Conservation (phyloP, 2,888 invertebrate species). For the Philonicus albiceps region DNA sequence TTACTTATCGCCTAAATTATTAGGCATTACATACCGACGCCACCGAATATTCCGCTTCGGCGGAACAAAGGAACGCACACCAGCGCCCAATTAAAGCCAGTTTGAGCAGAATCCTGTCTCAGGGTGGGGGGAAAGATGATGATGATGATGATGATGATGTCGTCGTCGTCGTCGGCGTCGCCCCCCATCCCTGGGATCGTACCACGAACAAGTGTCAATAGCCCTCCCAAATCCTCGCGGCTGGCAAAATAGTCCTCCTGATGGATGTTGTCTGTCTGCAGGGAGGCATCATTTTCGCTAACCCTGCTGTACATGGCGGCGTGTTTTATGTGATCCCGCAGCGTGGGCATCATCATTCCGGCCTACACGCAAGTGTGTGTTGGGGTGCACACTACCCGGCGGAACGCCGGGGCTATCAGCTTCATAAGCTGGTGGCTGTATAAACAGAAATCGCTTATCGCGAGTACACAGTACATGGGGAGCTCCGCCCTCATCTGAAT, state of each 20-base stretch:
- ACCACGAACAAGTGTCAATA: constrained; percentile 41
- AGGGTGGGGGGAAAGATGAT: neutral
- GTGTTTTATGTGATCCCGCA: constrained; percentile 32
- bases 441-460: constrained; percentile 54
- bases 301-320: constrained; percentile 19
- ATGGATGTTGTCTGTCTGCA: constrained; percentile 3
- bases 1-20: constrained; percentile 49
- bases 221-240: constrained; percentile 30
- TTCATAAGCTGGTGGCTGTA: constrained; percentile 50
- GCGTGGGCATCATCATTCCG: neutral
- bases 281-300: constrained; percentile 30
- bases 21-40: constrained; percentile 41
- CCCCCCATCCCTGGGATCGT: neutral
- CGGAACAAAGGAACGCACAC: constrained; percentile 4
- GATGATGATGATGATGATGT: no score
- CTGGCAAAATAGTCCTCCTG: constrained; percentile 19
- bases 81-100: neutral
- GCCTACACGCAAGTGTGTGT: neutral
- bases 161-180: neutral
- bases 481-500: constrained; percentile 52
- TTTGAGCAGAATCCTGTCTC: neutral
- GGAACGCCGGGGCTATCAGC: constrained; percentile 32
- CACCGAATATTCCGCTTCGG: neutral
- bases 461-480: constrained; percentile 47
- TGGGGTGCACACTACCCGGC: constrained; percentile 4